Evolutionary conservation across 2,888 invertebrate genomes (phyloP).

Genomic region (Agrochola lota): DNA sequence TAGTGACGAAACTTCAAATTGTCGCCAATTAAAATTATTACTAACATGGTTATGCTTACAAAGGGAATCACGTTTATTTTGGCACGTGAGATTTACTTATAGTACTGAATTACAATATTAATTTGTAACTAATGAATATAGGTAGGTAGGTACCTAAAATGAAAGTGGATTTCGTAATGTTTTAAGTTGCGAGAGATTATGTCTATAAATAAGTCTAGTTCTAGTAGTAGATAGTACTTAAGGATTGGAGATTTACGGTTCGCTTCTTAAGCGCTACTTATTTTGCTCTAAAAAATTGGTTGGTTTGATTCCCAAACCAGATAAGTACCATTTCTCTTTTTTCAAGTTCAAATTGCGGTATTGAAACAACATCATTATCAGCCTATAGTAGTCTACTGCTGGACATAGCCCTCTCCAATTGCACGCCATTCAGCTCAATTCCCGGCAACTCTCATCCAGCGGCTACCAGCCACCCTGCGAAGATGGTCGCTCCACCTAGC

Average conservation of each 20-base stretch:
- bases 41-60: constrained; percentile 73
- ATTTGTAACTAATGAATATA: background rate
- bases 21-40: constrained; percentile 75
- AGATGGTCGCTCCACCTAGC: too few species aligned
- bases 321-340: background rate
- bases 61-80: constrained; percentile 67
- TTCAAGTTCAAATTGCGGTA: background rate
- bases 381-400: too few species aligned
- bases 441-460: too few species aligned
- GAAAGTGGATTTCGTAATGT: background rate
- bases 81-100: constrained; percentile 29
- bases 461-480: too few species aligned
- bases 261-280: background rate
- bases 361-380: background rate
- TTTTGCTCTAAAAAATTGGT: background rate
- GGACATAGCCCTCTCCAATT: too few species aligned
- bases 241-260: constrained; percentile 6
- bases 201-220: background rate
- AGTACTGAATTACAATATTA: constrained; percentile 9
- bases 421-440: too few species aligned
- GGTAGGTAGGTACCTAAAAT: background rate
- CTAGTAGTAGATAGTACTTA: background rate
- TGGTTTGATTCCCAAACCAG: background rate
- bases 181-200: constrained; percentile 5
- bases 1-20: constrained; percentile 75